These are phyloP conservation scores for Xanthorhoe spadicearia DNA, from an alignment of 2,888 invertebrate species.

Conservation along the genomic window DNA sequence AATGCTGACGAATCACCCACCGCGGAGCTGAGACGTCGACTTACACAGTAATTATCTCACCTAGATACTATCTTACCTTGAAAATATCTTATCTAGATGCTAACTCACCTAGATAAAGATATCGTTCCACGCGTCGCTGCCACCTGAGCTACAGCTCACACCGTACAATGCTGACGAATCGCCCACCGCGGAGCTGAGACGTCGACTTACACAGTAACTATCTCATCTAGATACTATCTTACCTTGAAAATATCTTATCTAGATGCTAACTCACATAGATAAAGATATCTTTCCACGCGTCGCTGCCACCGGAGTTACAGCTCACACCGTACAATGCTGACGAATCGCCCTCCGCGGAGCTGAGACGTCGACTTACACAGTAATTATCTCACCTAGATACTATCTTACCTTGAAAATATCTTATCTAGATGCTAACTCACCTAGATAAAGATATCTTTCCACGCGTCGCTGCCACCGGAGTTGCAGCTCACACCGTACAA, in stretches of 20 bases:
- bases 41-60: constrained; percentile 61
- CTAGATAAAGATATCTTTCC: too few species aligned
- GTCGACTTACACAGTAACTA: constrained; percentile 64
- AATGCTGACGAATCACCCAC: constrained; percentile 81
- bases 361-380: constrained; percentile 53
- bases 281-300: constrained; percentile 97
- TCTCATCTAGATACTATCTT: too few species aligned
- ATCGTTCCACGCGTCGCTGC: constrained; percentile 95
- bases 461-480: constrained; percentile 85
- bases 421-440: too few species aligned
- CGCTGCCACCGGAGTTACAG: constrained; percentile 94
- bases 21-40: constrained; percentile 65
- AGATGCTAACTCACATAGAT: too few species aligned
- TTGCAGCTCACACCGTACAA: constrained; percentile 93
- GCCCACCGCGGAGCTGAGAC: constrained; percentile 67
- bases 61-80: too few species aligned
- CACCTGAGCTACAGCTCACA: constrained; percentile 94
- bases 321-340: constrained; percentile 89
- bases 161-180: constrained; percentile 88
- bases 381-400: too few species aligned
- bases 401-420: too few species aligned
- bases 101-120: constrained; percentile 85
- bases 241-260: too few species aligned
- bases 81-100: too few species aligned
- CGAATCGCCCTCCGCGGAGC: constrained; percentile 79